phyloP scores from a whole-genome alignment of 2,888 invertebrate species.

The Dasypolia templi region DNA sequence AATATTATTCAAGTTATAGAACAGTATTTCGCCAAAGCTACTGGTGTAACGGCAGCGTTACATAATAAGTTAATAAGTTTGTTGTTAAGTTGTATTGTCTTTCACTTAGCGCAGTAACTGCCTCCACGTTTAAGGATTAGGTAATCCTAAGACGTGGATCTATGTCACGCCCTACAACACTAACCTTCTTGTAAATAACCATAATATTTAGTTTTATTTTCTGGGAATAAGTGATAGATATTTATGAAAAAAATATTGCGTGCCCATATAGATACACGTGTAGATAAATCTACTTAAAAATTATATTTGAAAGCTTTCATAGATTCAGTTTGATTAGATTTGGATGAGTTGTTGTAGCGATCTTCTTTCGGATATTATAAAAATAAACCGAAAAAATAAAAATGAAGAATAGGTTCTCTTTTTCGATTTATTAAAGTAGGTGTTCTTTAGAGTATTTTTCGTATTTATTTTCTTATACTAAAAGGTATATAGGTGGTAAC shows the following conservation, averaged over 20 bases:
- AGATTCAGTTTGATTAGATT: neutral
- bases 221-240: too few relatives aligned
- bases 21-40: conserved; percentile 14
- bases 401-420: too few relatives aligned
- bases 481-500: neutral
- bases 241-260: neutral
- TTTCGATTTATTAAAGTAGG: neutral
- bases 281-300: too few relatives aligned
- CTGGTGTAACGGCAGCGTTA: conserved; percentile 9
- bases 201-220: neutral
- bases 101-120: conserved; percentile 40
- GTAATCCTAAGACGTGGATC: conserved; percentile 55
- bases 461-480: neutral
- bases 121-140: too few relatives aligned
- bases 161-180: conserved; percentile 45
- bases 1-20: conserved; percentile 8
- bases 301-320: neutral
- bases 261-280: neutral
- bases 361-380: neutral
- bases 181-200: conserved; percentile 11
- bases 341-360: neutral
- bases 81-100: conserved; percentile 46
- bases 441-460: neutral
- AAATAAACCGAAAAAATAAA: too few relatives aligned
- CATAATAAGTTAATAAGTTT: conserved; percentile 29